Conservation (phyloP, 2,113 vertebrate genomes). For the Rhinolophus ferrumequinum region DNA sequence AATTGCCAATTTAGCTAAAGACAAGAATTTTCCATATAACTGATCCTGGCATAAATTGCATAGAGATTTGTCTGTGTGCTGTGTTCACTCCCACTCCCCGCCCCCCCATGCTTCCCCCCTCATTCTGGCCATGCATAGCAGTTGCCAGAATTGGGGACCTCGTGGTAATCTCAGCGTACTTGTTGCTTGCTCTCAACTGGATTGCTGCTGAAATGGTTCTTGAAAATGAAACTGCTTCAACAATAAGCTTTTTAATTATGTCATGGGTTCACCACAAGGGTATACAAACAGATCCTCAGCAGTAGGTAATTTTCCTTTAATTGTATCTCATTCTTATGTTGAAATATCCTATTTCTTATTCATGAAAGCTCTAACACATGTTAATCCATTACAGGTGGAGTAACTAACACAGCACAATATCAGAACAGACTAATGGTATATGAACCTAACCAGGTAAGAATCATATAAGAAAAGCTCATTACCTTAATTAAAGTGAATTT, state of each 20-base stretch:
- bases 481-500: slow-evolving; percentile 59
- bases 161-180: not conserved
- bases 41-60: not conserved
- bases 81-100: not conserved
- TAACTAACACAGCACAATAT: slow-evolving; percentile 98
- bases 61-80: not conserved
- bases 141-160: not conserved
- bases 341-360: slow-evolving; percentile 56
- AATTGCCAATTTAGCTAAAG: not conserved
- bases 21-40: not conserved
- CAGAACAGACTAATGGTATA: slow-evolving; percentile 99
- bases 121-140: not conserved
- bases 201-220: slow-evolving; percentile 53
- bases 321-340: slow-evolving; percentile 62
- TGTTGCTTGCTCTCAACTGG: slow-evolving; percentile 36
- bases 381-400: slow-evolving; percentile 92
- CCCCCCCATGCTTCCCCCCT: not conserved
- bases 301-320: slow-evolving; percentile 65
- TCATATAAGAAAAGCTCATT: slow-evolving; percentile 21
- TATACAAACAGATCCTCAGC: slow-evolving; percentile 45
- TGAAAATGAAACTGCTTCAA: slow-evolving; percentile 63
- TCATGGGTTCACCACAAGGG: slow-evolving; percentile 42
- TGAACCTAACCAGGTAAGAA: slow-evolving; percentile 94
- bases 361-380: slow-evolving; percentile 75
- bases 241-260: slow-evolving; percentile 57